phyloP scores from a whole-genome alignment of 2,113 vertebrate genomes.

The Tragelaphus imberbis region DNA sequence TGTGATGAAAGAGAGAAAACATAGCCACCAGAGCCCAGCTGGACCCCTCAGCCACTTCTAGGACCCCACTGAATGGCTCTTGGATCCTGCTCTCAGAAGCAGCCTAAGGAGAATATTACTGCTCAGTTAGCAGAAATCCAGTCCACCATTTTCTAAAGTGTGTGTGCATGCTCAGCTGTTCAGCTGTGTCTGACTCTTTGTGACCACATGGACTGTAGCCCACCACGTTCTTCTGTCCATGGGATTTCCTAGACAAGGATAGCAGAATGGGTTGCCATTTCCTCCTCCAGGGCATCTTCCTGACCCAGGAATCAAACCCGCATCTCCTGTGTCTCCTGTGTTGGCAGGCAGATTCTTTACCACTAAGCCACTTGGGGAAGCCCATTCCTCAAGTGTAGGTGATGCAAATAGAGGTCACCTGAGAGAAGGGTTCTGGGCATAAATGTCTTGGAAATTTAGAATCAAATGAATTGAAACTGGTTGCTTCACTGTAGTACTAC shows the following conservation, averaged over 20 bases:
- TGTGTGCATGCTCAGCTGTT: neutral
- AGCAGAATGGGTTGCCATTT: neutral
- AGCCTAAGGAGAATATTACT: conserved; percentile 59
- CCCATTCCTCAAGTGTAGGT: neutral
- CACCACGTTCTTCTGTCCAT: neutral
- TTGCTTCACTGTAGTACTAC: neutral
- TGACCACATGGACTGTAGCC: neutral
- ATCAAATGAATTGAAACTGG: neutral
- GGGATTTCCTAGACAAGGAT: neutral
- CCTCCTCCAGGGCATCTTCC: neutral
- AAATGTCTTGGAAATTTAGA: neutral
- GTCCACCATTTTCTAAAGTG: conserved; percentile 5
- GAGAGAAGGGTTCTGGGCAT: neutral
- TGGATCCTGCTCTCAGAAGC: conserved; percentile 71
- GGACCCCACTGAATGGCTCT: conserved; percentile 60
- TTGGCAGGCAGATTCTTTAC: neutral
- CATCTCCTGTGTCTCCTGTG: neutral
- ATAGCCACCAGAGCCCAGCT: conserved; percentile 51
- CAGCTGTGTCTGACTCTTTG: neutral
- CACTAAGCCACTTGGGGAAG: accelerated
- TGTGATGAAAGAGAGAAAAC: conserved; percentile 66
- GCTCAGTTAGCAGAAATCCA: conserved; percentile 70
- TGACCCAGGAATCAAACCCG: neutral
- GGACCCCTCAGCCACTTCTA: conserved; percentile 61
- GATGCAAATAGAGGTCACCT: neutral